Conservation (phyloP, 2,113 vertebrate species). For the Cairina moschata region DNA sequence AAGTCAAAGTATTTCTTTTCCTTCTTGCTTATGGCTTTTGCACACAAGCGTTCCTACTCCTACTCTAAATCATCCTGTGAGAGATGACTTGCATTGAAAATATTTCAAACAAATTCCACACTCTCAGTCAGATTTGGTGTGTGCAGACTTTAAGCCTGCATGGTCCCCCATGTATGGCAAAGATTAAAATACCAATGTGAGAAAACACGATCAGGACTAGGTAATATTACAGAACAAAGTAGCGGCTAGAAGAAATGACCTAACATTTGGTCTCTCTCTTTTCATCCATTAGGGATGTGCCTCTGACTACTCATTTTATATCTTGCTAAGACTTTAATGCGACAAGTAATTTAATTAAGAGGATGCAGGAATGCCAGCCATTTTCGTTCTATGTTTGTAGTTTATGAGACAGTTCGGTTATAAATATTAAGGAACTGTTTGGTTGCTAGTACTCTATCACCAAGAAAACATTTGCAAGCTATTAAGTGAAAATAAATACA, state of each 20-base stretch:
- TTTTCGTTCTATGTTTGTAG: not conserved
- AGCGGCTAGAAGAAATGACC: not conserved
- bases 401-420: not conserved
- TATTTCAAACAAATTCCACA: constrained; percentile 51
- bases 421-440: not conserved
- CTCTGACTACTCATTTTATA: not conserved
- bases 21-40: not conserved
- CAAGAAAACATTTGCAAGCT: not conserved
- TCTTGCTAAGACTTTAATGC: not conserved
- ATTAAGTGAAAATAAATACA: not conserved
- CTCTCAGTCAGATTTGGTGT: constrained; percentile 3
- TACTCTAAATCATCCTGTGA: not conserved
- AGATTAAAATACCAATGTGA: constrained; percentile 8
- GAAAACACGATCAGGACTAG: not conserved
- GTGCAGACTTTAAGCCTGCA: not conserved
- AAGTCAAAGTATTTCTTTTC: not conserved
- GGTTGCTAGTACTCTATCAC: not conserved
- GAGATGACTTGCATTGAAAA: not conserved
- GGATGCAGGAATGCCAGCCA: not conserved
- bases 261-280: not conserved
- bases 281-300: not conserved
- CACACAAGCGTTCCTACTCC: not conserved
- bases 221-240: not conserved
- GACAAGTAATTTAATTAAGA: not conserved
- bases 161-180: not conserved